Conservation (phyloP, 2,888 invertebrate species). For the Drosophila dives region DNA sequence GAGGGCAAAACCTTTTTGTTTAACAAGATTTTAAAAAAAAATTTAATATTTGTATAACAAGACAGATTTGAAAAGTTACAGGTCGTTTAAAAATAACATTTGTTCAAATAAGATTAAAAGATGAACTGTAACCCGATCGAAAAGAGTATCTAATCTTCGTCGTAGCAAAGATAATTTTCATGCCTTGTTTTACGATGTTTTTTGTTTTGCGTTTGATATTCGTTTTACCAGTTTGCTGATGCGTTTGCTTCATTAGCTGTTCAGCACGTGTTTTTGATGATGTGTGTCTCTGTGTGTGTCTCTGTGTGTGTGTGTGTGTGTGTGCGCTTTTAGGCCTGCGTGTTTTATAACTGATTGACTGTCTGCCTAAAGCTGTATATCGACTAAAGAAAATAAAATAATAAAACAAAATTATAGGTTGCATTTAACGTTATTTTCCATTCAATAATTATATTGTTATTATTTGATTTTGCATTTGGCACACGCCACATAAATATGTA, state of each 20-base stretch:
- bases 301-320: background rate
- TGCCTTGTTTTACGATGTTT: constrained; percentile 27
- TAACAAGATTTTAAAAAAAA: no score
- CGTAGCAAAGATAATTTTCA: background rate
- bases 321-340: constrained; percentile 14
- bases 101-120: no score
- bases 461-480: constrained; percentile 6
- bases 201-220: constrained; percentile 44
- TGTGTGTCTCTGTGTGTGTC: constrained; percentile 10
- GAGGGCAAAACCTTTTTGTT: no score
- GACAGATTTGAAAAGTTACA: no score
- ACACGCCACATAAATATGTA: constrained; percentile 1
- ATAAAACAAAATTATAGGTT: constrained; percentile 26
- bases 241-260: constrained; percentile 41
- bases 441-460: constrained; percentile 30
- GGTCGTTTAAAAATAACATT: background rate
- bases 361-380: constrained; percentile 42
- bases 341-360: constrained; percentile 57
- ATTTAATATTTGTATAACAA: no score
- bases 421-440: constrained; percentile 41
- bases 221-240: constrained; percentile 21
- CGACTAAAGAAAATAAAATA: constrained; percentile 4
- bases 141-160: background rate
- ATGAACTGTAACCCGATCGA: no score
- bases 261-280: constrained; percentile 51